Evolutionary conservation across 2,888 invertebrate genomes (phyloP), one percentile per base, ranked within the genome.

Genomic region (Julus scandinavius): DNA sequence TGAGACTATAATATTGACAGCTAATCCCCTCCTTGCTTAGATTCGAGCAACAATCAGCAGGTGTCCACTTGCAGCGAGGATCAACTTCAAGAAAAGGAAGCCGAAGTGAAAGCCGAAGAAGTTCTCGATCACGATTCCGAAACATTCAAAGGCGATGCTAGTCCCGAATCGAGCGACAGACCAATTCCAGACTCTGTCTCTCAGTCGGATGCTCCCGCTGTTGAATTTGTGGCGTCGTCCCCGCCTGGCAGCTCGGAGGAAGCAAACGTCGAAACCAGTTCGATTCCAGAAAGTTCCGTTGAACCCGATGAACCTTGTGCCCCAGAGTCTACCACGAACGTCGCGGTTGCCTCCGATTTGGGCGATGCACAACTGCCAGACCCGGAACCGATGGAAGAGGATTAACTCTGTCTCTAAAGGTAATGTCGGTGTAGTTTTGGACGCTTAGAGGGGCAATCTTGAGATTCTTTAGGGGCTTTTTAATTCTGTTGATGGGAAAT

Each of bases 161-260:
- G 38, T 85, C 85, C 85, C 40, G 85, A 85, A 85, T 85, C 45
- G 85, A 38, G 85, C 20, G 85, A 45, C 9, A n/a, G 11, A 6
- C 41, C 85, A 85, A 49, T 85, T 85, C 85, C 85, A 41, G 85
- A 85, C 85, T 85, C 85, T 85, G 38, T n/a, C 49, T 45, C 85
- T 1, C 85, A 85, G 41, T 40, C 49, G 41, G 41, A 72, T 72
- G 72, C 72, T 29, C 72, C 72, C 72, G 29, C 29, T 29, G 29
- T 11, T 1, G 72, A 72, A 63, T 63, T 63, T 63, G 63, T 63
- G 9, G 29, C 11, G 9, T 29, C 72, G 29, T 29, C 72, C 5
- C 72, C 72, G 29, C 29, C 20, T n/a, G 72, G 29, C 29, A 29
- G 72, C 29, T 2, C 3, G 29, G 13, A 85, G n/a, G 85, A 85